These are phyloP conservation scores for Pseudochaenichthys georgianus DNA, from an alignment of 2,797 vertebrate genomes.

Conservation along the genomic window DNA sequence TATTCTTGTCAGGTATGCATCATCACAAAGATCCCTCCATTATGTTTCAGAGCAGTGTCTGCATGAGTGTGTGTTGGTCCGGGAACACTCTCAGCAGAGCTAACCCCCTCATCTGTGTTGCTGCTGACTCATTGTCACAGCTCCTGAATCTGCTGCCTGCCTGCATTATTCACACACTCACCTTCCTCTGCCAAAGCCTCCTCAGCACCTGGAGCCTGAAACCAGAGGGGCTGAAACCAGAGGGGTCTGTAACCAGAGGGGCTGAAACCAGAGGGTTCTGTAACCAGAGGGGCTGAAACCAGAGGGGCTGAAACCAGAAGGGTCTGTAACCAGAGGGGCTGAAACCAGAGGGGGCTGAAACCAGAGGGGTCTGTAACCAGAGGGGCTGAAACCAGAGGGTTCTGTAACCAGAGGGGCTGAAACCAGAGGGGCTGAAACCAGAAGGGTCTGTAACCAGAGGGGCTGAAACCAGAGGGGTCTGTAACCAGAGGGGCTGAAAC, in stretches of 20 bases:
- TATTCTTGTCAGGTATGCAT: constrained; percentile 61
- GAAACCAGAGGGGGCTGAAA: not conserved
- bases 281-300: too few relatives aligned
- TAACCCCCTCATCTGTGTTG: constrained; percentile 50
- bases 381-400: too few relatives aligned
- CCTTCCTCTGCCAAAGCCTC: constrained; percentile 76
- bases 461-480: too few relatives aligned
- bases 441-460: not conserved
- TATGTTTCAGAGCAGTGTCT: constrained; percentile 47
- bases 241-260: too few relatives aligned
- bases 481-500: too few relatives aligned
- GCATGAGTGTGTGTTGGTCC: constrained; percentile 54
- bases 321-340: not conserved
- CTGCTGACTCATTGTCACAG: constrained; percentile 87
- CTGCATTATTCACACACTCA: constrained; percentile 83
- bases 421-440: not conserved
- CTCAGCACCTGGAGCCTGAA: constrained; percentile 76
- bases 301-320: not conserved
- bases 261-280: too few relatives aligned
- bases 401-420: too few relatives aligned
- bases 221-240: not conserved
- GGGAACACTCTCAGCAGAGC: constrained; percentile 60
- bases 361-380: too few relatives aligned
- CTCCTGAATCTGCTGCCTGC: constrained; percentile 81
- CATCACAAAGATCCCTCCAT: constrained; percentile 51